Percentiles rank a stretch among this genome's conserved stretches.
Evolutionary conservation across 2,888 invertebrate genomes (phyloP).

Genomic region (Omphaloscelis lunosa): DNA sequence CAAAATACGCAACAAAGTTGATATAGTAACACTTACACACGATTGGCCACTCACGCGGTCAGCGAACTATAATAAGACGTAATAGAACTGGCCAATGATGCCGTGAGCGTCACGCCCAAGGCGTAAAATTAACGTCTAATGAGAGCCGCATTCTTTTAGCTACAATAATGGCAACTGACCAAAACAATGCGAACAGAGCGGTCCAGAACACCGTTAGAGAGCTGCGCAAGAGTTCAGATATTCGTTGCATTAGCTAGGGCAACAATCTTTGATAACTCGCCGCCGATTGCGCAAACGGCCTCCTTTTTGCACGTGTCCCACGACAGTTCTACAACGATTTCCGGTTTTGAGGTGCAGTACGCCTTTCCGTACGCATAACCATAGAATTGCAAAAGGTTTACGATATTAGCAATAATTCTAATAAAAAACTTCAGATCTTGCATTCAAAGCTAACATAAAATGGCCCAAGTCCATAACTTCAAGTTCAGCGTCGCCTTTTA

Average conservation of each 20-base stretch:
- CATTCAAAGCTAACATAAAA: not conserved
- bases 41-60: slow-evolving; percentile 51
- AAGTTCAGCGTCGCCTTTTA: not conserved
- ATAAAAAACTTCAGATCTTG: not conserved
- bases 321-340: slow-evolving; percentile 81
- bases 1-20: slow-evolving; percentile 48
- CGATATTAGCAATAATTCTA: slow-evolving; percentile 1
- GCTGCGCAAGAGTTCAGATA: slow-evolving; percentile 76
- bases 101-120: slow-evolving; percentile 56
- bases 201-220: slow-evolving; percentile 81
- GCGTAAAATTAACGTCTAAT: slow-evolving; percentile 61
- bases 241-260: slow-evolving; percentile 81
- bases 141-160: slow-evolving; percentile 64
- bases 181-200: slow-evolving; percentile 84
- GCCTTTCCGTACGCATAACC: slow-evolving; percentile 21
- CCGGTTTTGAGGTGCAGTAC: slow-evolving; percentile 73
- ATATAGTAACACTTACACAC: slow-evolving; percentile 44
- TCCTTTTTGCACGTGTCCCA: slow-evolving; percentile 85
- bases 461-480: not conserved
- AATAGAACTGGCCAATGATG: slow-evolving; percentile 54
- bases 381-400: slow-evolving; percentile 33
- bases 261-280: slow-evolving; percentile 85
- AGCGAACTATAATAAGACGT: slow-evolving; percentile 60
- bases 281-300: slow-evolving; percentile 84
- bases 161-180: slow-evolving; percentile 70